These are phyloP conservation scores for Sarcophaga subvicina DNA, from an alignment of 2,888 invertebrate species.

Conservation along the genomic window DNA sequence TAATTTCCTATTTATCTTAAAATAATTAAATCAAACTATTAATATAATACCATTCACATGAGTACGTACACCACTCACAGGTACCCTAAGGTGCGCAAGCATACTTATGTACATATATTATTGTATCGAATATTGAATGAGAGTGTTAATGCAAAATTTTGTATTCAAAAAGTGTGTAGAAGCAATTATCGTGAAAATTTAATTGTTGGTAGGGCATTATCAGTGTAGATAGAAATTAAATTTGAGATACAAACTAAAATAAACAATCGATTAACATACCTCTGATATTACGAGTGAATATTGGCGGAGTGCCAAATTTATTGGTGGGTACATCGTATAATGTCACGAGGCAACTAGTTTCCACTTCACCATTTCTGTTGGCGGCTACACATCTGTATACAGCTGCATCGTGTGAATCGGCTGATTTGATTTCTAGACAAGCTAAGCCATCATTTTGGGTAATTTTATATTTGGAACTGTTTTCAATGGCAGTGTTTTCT, in stretches of 20 bases:
- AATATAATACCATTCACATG: slow-evolving; percentile 47
- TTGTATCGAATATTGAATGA: too few species aligned
- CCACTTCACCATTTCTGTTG: slow-evolving; percentile 83
- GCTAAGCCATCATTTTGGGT: slow-evolving; percentile 85
- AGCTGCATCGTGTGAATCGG: slow-evolving; percentile 87
- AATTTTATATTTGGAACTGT: slow-evolving; percentile 75
- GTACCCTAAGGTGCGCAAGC: slow-evolving; percentile 39
- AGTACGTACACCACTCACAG: slow-evolving; percentile 13
- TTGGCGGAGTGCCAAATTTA: slow-evolving; percentile 80
- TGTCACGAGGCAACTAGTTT: slow-evolving; percentile 81
- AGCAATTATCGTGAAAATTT: not conserved
- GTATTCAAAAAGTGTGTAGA: not conserved
- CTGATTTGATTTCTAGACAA: slow-evolving; percentile 88
- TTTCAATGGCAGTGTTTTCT: slow-evolving; percentile 84
- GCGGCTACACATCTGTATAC: slow-evolving; percentile 91
- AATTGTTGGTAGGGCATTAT: slow-evolving; percentile 55
- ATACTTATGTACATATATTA: not conserved
- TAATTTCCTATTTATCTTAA: slow-evolving; percentile 67
- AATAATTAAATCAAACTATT: slow-evolving; percentile 56
- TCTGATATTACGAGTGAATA: slow-evolving; percentile 81
- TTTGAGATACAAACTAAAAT: slow-evolving; percentile 59
- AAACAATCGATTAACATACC: slow-evolving; percentile 77
- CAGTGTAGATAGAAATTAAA: slow-evolving; percentile 30
- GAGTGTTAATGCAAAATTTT: not conserved
- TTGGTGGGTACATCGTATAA: slow-evolving; percentile 80